Evolutionary conservation across 2,797 vertebrate genomes (phyloP), one percentile per base, ranked within the genome.

Genomic region (Anolis apletophallus): DNA sequence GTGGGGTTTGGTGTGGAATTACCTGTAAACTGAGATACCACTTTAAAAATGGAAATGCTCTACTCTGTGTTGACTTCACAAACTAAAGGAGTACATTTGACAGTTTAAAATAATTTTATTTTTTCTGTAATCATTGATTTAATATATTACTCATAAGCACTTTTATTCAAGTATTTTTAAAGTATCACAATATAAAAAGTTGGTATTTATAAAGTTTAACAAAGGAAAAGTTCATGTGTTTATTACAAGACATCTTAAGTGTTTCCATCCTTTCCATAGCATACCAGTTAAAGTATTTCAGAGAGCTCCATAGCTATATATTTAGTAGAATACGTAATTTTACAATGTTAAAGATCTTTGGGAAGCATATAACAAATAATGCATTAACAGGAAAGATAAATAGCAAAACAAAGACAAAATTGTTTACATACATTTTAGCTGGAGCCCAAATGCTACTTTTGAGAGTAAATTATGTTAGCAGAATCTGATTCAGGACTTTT

Each of bases 301-400:
- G 87, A 88, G 29, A 89, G 52, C 64, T 80, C 54, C 81, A 80
- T 89, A 89, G 67, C 67, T 91, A 85, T 83, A 94, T 52, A 92
- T 76, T 57, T 88, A 89, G 19, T 84, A 88, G 64, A 85, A 94
- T 94, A 85, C 88, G 94, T 90, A 86, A 93, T 85, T 84, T 73
- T 69, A 90, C 84, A 92, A 87, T 94, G 91, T 88, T 91, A 88
- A 91, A 85, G 26, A 6, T 93, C 91, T 95, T 94, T 96, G 93
- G 92, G 90, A 85, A 85, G 50, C 68, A 61, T 11, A 91, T n/a
- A 88, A 34, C 19, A 74, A 83, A 68, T 81, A 91, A 85, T 34
- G 89, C 1, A 84, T 55, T 91, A 89, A 91, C 59, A 76, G 52
- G 86, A 94, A 80, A 2, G 19, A 72, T 75, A 94, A 74, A 87